Evolutionary conservation across 1,140 invertebrate genomes (phyloP).

Genomic region (Papilio polytes): DNA sequence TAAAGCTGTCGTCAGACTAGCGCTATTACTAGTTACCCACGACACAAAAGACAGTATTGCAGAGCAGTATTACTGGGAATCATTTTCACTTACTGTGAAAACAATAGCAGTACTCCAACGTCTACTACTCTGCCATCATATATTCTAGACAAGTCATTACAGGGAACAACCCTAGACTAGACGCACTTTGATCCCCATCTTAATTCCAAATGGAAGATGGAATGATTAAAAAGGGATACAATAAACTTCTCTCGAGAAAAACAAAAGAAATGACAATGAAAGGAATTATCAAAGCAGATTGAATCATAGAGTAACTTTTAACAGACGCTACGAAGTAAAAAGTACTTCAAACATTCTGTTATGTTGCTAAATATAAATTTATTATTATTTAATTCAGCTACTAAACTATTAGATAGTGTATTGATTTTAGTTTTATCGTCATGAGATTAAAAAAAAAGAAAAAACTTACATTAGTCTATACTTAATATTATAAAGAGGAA

Average conservation of each 20-base stretch:
- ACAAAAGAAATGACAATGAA: background rate
- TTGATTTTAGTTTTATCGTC: too few relatives aligned
- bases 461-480: too few relatives aligned
- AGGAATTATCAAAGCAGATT: background rate
- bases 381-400: too few relatives aligned
- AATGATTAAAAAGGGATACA: background rate
- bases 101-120: background rate
- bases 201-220: background rate
- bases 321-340: background rate
- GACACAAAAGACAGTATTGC: background rate
- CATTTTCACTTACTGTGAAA: background rate
- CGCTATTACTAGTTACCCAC: background rate
- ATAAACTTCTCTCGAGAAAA: background rate
- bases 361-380: too few relatives aligned
- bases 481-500: too few relatives aligned
- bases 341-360: too few relatives aligned
- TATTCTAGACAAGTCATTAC: slow-evolving; percentile 29
- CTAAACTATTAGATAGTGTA: too few relatives aligned
- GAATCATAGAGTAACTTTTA: background rate
- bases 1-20: background rate
- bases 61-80: background rate
- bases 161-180: background rate
- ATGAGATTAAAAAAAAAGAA: too few relatives aligned
- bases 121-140: background rate
- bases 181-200: slow-evolving; percentile 4